Evolutionary conservation across 2,113 vertebrate genomes (phyloP).

Genomic region (Pteruthius melanotis): DNA sequence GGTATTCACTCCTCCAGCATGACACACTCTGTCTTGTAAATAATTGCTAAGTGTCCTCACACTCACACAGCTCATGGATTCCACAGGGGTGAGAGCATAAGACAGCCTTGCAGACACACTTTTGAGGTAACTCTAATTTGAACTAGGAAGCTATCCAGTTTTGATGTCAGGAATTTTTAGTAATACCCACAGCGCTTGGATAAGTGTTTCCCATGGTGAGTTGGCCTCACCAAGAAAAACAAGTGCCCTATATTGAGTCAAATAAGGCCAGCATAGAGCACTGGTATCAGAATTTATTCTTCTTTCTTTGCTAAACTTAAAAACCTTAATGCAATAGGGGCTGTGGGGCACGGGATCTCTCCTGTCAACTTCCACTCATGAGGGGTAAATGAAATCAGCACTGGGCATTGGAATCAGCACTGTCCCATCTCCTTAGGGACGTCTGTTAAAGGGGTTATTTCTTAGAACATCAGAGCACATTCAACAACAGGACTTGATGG

Average conservation of each 20-base stretch:
- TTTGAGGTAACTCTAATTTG: constrained; percentile 38
- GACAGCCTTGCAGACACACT: constrained; percentile 5
- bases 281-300: not conserved
- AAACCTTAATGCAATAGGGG: not conserved
- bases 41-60: constrained; percentile 3
- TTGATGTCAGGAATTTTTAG: constrained; percentile 31
- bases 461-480: not conserved
- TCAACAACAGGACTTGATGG: not conserved
- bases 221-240: not conserved
- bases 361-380: not conserved
- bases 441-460: not conserved
- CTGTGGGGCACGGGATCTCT: not conserved
- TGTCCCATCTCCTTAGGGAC: not conserved
- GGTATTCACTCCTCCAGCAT: not conserved
- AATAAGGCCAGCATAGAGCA: not conserved
- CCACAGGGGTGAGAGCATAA: not conserved
- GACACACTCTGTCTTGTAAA: not conserved
- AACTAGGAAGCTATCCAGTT: constrained; percentile 14
- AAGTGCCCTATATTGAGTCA: not conserved
- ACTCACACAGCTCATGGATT: not conserved
- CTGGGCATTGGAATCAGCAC: not conserved
- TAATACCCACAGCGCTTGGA: not conserved
- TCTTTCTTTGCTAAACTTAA: not conserved
- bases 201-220: not conserved
- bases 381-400: not conserved